A percentile compares a stretch with the other conserved stretches of the same genome.
These are phyloP conservation scores for Leptoclinus maculatus DNA, from an alignment of 2,797 vertebrate species.

Conservation along the genomic window DNA sequence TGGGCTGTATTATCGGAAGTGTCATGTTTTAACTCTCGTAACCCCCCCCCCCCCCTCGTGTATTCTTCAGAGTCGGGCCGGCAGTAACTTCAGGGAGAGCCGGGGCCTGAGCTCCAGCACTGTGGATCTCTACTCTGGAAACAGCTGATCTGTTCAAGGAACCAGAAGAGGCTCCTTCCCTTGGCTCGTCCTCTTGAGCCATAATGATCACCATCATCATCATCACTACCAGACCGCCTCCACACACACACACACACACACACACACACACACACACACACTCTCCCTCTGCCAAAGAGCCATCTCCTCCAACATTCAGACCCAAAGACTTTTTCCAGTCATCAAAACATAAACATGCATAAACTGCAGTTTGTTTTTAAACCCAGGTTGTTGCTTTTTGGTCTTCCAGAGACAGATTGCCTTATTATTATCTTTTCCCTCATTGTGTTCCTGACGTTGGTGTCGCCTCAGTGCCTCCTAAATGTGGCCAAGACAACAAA, in stretches of 20 bases:
- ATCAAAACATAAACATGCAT: neutral
- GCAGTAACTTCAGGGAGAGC: constrained; percentile 82
- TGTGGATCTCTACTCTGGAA: constrained; percentile 89
- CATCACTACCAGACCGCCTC: constrained; percentile 30
- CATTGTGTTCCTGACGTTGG: constrained; percentile 4
- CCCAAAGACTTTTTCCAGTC: constrained; percentile 45
- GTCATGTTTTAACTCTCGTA: neutral
- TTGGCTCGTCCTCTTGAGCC: constrained; percentile 26
- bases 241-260: no score
- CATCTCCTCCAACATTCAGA: neutral
- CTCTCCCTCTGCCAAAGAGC: constrained; percentile 46
- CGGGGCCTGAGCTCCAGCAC: constrained; percentile 93
- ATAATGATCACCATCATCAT: neutral
- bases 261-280: neutral
- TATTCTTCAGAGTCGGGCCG: constrained; percentile 79
- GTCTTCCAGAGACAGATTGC: constrained; percentile 6
- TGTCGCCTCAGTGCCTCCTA: constrained; percentile 38
- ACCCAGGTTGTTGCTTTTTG: neutral
- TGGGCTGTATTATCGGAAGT: neutral
- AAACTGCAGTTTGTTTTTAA: constrained; percentile 21
- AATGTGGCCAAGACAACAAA: constrained; percentile 34
- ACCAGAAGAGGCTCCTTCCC: constrained; percentile 34
- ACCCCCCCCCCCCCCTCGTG: neutral
- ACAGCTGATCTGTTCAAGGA: constrained; percentile 50
- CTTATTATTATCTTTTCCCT: neutral